Conservation (phyloP, 2,888 invertebrate genomes). For the Auanema sp. region DNA sequence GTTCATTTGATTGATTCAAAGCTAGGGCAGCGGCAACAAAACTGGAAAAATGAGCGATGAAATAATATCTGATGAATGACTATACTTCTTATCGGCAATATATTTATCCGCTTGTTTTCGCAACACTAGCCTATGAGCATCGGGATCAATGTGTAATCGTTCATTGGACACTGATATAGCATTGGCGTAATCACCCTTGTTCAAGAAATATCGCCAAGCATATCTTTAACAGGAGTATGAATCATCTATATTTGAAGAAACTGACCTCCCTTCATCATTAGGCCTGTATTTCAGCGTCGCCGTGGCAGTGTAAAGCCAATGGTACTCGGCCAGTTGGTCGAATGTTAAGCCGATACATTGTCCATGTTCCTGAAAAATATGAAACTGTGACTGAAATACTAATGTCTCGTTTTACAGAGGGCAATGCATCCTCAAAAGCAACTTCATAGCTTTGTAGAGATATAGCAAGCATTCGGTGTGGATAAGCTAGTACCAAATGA, state of each 20-base stretch:
- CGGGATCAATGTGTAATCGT: constrained; percentile 41
- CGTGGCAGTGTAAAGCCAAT: constrained; percentile 53
- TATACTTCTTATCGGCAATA: constrained; percentile 55
- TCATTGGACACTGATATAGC: constrained; percentile 44
- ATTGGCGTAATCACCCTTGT: constrained; percentile 51
- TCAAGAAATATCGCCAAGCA: constrained; percentile 59
- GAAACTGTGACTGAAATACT: not conserved
- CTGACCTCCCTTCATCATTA: constrained; percentile 53
- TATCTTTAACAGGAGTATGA: too few relatives aligned
- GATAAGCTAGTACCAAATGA: constrained; percentile 54
- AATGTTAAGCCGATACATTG: constrained; percentile 44
- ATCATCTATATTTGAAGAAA: too few relatives aligned
- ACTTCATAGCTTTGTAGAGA: constrained; percentile 49
- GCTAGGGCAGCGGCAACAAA: constrained; percentile 73
- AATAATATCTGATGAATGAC: not conserved
- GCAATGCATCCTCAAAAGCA: constrained; percentile 55
- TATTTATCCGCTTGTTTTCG: constrained; percentile 58
- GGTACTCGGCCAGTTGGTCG: constrained; percentile 50
- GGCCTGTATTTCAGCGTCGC: constrained; percentile 54
- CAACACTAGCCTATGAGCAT: constrained; percentile 55
- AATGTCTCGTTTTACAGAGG: constrained; percentile 17
- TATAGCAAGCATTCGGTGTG: constrained; percentile 51
- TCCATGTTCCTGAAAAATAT: constrained; percentile 27
- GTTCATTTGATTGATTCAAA: constrained; percentile 85
- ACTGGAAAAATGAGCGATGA: constrained; percentile 35